Base-by-base conservation (phyloP, 2,113 vertebrate species). In the Odontesthes bonariensis region DNA sequence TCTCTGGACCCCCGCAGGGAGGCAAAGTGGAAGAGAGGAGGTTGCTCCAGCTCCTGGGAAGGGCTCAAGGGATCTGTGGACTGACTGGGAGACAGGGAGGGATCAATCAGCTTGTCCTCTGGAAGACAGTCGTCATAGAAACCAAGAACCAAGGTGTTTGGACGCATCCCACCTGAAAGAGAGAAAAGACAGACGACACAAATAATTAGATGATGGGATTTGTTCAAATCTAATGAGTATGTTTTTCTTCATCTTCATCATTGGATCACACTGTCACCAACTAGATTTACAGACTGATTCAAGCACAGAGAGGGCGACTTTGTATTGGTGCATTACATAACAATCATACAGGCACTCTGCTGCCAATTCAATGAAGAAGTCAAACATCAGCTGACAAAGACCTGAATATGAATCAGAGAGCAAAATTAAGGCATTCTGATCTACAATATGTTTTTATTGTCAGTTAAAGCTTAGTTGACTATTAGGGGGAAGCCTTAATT, bases 61-160 rank as follows among this genome's bases (percentile, higher is more conserved):
- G 60, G 38, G 16, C 6, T 20, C 0, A 72, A 53, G 54, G 55
- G 12, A 31, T 93, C 92, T 8, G 20, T 35, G 69, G 0, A 83
- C 59, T 81, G 0, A 3, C 44, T 42, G 87, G 78, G 57, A 1
- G 89, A 84, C 42, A 93, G 74, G 0, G 89, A 84, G 1, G 92
- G 88, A 46, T 75, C 93, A 20, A 93, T 88, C 5, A 97, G 91
- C 40, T 75, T 83, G 3, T 98, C 96, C 75, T 93, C 90, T 0
- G 96, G 95, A 0, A 69, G 51, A 0, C 86, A 69, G 0, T 95
- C 80, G 0, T 96, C 96, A 0, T 96, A 98, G 89, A 98, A 98
- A 57, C 97, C 97, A 23, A 98, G 87, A 20, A 97, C 94, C 17
- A 98, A 86, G 9, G 96, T 98, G 91, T 98, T 98, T 17, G 97